Percentiles rank a stretch among this genome's conserved stretches.
phyloP scores from a whole-genome alignment of 2,113 vertebrate species.

The Acrocephalus kingi region DNA sequence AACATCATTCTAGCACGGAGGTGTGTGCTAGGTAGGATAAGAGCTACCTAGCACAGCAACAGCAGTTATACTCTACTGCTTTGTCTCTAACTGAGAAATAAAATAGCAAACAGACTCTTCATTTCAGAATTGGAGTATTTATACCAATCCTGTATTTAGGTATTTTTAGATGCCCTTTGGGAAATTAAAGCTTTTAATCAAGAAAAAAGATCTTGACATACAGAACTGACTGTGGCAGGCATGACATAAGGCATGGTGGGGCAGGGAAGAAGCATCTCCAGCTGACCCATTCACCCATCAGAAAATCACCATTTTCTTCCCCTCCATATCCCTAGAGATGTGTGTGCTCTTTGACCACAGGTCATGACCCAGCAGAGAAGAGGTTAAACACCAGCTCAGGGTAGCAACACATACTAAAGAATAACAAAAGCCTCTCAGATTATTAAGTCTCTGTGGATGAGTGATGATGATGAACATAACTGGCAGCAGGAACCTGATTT shows the following conservation, averaged over 20 bases:
- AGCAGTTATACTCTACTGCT: not conserved
- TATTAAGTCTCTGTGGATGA: not conserved
- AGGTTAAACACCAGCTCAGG: not conserved
- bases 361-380: not conserved
- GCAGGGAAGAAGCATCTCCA: not conserved
- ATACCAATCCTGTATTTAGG: not conserved
- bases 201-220: not conserved
- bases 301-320: not conserved
- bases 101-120: not conserved
- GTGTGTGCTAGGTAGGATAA: not conserved
- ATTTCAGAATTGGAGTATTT: not conserved
- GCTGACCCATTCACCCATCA: not conserved
- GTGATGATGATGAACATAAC: conserved; percentile 2
- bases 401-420: not conserved
- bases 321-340: not conserved
- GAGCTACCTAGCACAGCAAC: not conserved
- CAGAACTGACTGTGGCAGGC: not conserved
- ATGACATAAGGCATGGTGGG: not conserved
- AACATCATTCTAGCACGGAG: not conserved
- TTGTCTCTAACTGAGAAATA: not conserved
- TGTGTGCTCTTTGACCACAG: not conserved
- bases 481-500: conserved; percentile 21
- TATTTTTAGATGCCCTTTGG: not conserved
- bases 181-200: not conserved
- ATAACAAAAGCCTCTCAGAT: not conserved